A percentile compares a stretch with the other conserved stretches of the same genome.
phyloP scores from a whole-genome alignment of 30 jellyfish, hydroid and myxozoan genomes.

The Hydractinia symbiolongicarpus region DNA sequence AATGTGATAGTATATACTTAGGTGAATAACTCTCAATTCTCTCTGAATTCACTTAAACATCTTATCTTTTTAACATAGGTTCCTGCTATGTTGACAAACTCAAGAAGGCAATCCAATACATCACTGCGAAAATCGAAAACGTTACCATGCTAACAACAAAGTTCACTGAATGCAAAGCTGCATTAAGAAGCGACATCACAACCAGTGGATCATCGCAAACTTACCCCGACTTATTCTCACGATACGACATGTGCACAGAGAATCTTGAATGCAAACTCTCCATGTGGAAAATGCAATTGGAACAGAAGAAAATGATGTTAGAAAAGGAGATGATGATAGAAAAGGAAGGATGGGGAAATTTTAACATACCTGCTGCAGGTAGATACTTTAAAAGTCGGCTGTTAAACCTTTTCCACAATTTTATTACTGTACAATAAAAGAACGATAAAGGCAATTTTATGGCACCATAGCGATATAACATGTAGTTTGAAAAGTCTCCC shows the following conservation, averaged over 20 bases:
- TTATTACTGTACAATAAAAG: no score
- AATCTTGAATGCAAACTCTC: conserved; percentile 10
- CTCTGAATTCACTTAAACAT: no score
- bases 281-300: conserved; percentile 6
- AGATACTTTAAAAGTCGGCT: not conserved
- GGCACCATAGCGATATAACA: no score
- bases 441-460: no score
- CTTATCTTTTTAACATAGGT: not conserved
- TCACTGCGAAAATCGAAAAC: not conserved
- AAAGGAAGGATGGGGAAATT: conserved; percentile 8
- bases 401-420: no score
- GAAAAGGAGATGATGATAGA: not conserved
- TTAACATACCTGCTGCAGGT: conserved; percentile 13
- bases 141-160: not conserved
- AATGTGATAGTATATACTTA: no score
- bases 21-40: no score
- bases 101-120: not conserved
- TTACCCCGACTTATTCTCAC: not conserved
- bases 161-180: not conserved
- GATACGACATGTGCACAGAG: not conserved
- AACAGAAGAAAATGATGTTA: not conserved
- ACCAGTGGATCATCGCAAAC: not conserved
- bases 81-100: conserved; percentile 1
- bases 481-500: no score
- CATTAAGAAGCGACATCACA: not conserved